Conservation (phyloP, 2,797 vertebrate species). For the Pipistrellus nathusii region DNA sequence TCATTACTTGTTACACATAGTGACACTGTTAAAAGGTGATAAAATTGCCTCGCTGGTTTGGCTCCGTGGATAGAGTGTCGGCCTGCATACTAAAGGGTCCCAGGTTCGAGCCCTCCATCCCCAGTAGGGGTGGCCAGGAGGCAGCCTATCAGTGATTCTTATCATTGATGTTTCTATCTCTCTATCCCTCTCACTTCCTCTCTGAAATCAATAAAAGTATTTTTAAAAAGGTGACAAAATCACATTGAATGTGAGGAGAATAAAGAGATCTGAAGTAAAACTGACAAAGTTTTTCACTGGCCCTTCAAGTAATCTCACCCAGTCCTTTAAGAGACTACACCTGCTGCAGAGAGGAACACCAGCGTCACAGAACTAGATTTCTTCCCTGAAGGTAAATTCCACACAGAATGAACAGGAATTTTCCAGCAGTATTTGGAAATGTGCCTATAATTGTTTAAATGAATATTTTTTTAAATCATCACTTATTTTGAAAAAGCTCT, state of each 20-base stretch:
- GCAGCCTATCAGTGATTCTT: no score
- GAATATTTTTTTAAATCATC: neutral
- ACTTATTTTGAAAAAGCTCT: constrained; percentile 29
- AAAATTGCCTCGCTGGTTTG: no score
- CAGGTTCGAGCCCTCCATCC: no score
- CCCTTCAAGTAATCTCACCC: neutral
- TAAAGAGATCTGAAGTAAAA: constrained; percentile 54
- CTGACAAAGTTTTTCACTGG: neutral
- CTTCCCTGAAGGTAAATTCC: constrained; percentile 8
- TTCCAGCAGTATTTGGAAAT: neutral
- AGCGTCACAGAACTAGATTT: neutral
- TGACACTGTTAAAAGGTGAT: constrained; percentile 35
- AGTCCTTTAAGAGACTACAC: neutral
- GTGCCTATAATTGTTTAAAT: neutral
- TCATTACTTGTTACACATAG: constrained; percentile 47
- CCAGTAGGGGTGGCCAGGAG: no score
- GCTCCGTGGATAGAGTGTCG: no score
- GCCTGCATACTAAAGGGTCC: no score
- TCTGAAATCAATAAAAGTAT: no score
- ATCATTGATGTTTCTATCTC: no score
- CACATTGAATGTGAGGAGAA: neutral
- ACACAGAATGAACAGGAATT: constrained; percentile 45
- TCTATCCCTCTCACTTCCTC: no score
- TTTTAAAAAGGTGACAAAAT: neutral
- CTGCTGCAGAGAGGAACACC: neutral